These are phyloP conservation scores for Amiota communis DNA, from an alignment of 2,888 invertebrate species.

Conservation along the genomic window DNA sequence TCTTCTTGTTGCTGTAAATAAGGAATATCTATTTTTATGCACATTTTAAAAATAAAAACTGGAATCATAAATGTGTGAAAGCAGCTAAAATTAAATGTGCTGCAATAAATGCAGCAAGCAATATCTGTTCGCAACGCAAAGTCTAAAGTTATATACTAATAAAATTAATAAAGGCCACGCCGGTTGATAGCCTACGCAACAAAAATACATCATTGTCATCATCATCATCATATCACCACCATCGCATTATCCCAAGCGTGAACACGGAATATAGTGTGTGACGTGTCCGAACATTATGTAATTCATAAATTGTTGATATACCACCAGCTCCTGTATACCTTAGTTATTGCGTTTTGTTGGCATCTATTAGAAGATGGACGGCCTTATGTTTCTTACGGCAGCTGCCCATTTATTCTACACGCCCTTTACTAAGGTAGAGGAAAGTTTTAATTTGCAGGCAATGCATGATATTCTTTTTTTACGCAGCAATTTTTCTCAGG, in stretches of 20 bases:
- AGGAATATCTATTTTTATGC: constrained; percentile 60
- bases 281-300: constrained; percentile 49
- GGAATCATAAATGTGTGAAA: constrained; percentile 47
- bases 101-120: no score
- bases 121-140: no score
- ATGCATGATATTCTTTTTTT: constrained; percentile 97
- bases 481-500: constrained; percentile 87
- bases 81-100: no score
- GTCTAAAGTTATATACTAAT: no score
- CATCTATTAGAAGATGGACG: constrained; percentile 76
- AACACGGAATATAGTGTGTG: neutral
- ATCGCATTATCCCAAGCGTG: neutral
- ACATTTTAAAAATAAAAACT: constrained; percentile 53
- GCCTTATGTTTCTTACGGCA: constrained; percentile 83
- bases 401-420: constrained; percentile 87
- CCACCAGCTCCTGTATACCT: neutral
- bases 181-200: constrained; percentile 16
- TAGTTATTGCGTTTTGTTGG: neutral
- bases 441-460: constrained; percentile 99
- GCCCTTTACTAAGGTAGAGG: constrained; percentile 99
- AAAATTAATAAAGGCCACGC: neutral
- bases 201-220: constrained; percentile 11
- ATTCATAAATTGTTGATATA: constrained; percentile 33
- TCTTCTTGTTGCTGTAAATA: constrained; percentile 40
- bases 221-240: constrained; percentile 1